Base-by-base conservation (phyloP, 2,797 vertebrate species). In the Synanceia verrucosa region DNA sequence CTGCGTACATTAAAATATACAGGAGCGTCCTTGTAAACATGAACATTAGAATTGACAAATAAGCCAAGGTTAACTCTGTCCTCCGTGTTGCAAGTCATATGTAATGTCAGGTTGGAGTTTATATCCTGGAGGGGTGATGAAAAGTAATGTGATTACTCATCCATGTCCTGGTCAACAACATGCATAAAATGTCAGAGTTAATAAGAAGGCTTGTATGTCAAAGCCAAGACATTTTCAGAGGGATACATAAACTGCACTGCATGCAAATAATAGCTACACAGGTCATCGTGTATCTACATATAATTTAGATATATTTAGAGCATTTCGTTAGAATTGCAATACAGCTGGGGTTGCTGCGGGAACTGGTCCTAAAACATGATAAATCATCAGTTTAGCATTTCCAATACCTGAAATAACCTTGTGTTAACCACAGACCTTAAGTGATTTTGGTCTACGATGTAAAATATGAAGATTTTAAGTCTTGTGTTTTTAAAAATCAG, bases 1-100 rank as follows among this genome's bases (percentile, higher is more conserved):
- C 43, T 9, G 9, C 59, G 26, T 36, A 26, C 36, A 61, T 43
- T 46, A 21, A 28, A 55, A 72, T 16, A 65, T 60, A 24, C 47
- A 65, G 34, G 46, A n/a, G 21, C 50, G 61, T 72, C 68, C 44
- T 31, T 21, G 26, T 73, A 72, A 46, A 61, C 52, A 50, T 44
- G 55, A 79, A 72, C 51, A 83, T 87, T 57, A 56, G 57, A 76
- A 77, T 53, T 65, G 79, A 83, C 83, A 86, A 79, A 79, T 46
- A 73, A 65, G 79, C 74, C 13, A 4, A 21, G 64, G 86, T 65
- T 34, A 64, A n/a, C 21, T 57, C 39, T 70, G 82, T 78, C 66
- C 76, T 70, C 61, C 44, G 21, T 55, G 70, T 71, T 78, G 69
- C 39, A 60, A 52, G 47, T 84, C 74, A 86, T 70, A 62, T 31